Evolutionary conservation across 2,797 vertebrate genomes (phyloP), one percentile per base, ranked within the genome.

Genomic region (Microchirus variegatus): DNA sequence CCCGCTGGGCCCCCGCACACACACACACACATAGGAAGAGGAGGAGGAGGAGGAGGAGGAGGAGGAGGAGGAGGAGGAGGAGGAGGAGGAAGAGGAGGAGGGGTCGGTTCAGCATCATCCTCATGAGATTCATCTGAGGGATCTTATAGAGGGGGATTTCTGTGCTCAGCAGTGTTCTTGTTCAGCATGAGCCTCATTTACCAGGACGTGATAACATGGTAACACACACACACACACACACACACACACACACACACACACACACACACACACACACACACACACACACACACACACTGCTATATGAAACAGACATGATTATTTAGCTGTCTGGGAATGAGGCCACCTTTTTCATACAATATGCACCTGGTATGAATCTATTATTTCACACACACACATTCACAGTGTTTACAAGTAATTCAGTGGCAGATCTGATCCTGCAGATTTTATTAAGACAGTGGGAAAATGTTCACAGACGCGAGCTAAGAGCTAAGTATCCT

Each of bases 111-210:
- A 55, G 55, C 67, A 63, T 67, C 50, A 59, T 77, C 65, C 68
- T 73, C 57, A 42, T 19, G 61, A 83, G 72, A 82, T 63, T 84
- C 65, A 84, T 82, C 65, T 78, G 70, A 64, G 49, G 63, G 71
- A 66, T 84, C 77, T 76, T 40, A 12, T n/a, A 12, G 78, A 57
- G 75, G 70, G 71, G 78, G 72, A 86, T 83, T 80, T 87, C 67
- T 68, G 67, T 60, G 77, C 75, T 88, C 72, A 74, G 84, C 73
- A 72, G 54, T 56, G 63, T 57, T 57, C 77, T 70, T 71, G 55
- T 78, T 86, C 62, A 75, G 61, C 73, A 43, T 41, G 59, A 68
- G 63, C 64, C 57, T 70, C 66, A 57, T 53, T 62, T 31, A 63
- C 59, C 66, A 44, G 69, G 66, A 53, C 49, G 45, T 18, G 40